Evolutionary conservation across 2,888 invertebrate genomes (phyloP), one percentile per base, ranked within the genome.

Genomic region (Lottia gigantea): DNA sequence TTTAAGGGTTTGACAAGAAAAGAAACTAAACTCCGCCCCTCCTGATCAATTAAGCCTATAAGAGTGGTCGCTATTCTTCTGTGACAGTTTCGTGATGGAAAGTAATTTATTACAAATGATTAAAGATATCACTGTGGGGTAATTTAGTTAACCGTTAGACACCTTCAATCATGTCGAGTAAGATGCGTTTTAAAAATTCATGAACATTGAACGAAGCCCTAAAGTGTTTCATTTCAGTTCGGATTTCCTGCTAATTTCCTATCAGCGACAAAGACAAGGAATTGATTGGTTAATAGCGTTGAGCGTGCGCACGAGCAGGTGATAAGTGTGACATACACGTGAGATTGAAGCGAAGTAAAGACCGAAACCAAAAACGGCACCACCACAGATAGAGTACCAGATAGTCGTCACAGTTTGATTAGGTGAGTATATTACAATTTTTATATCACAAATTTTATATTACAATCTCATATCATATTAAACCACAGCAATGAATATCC

Each of bases 201-300:
- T 74, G 74, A 72, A 68, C 68, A 63, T 66, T 31, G 68, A 71
- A 71, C 64, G 67, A 70, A 64, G 66, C 62, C 61, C 66, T 65
- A 67, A 66, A 72, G 74, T 72, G 70, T 70, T 70, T 74, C 72
- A 74, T 74, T 72, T 72, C 31, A 55, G 40, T 45, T 26, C 71
- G 72, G 74, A 74, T 66, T 64, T 72, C 74, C 74, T 70, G 68
- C 64, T 72, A 67, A 74, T 74, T 74, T 74, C 74, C 74, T 64
- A 62, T 23, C 47, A 63, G 47, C 66, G 23, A 68, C 63, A 45
- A 66, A 69, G 68, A 61, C 46, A 46, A 65, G 40, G 61, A 46
- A 49, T 66, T 62, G 64, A 71, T 71, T 69, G 72, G 72, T 63
- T 65, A 45, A 40, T 65, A 26, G 62, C 25, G 47, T 40, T 61